Base-by-base conservation (phyloP, 2,113 vertebrate species). In the Cyanocitta stelleri region DNA sequence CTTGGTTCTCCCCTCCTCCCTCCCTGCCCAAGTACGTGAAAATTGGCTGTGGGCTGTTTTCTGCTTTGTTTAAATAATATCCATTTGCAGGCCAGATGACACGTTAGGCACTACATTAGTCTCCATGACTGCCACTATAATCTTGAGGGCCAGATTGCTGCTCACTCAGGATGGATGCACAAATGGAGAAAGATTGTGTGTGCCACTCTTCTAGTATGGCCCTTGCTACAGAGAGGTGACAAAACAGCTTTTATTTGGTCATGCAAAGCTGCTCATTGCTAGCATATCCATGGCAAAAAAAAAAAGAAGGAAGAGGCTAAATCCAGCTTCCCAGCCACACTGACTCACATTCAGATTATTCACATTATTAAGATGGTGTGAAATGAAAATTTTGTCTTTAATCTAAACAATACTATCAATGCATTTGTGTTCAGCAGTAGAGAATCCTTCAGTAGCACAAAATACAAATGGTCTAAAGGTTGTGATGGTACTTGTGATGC, bases 51-150 rank as follows among this genome's bases (percentile, higher is more conserved):
- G 52, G 63, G 81, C 72, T 90, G 55, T 82, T 88, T 92, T 96
- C 76, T 90, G 35, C 91, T 92, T 75, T 93, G 76, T 91, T 95
- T 93, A 68, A 93, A 74, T 72, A 75, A 88, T 59, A 84, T 8
- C 67, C n/a, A 56, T 77, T 91, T 95, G 67, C 71, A 89, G 86
- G 85, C 61, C 79, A 91, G 63, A 78, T 85, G 84, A 91, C 91
- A 95, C 59, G 71, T 85, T 83, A 83, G 78, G 55, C 1, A 2
- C 75, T 87, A 54, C 61, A 55, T 91, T 91, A 93, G 59, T 82
- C 52, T 91, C 62, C 41, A 39, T 56, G 68, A 49, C 73, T 90
- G 72, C 59, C 37, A 11, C 54, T 46, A 3, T 75, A 64, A 85
- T 79, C 52, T 49, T 71, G 49, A 59, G 55, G 66, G 49, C 15